These are phyloP conservation scores for Heliconius erato DNA, from an alignment of 2,888 invertebrate genomes.

Conservation along the genomic window DNA sequence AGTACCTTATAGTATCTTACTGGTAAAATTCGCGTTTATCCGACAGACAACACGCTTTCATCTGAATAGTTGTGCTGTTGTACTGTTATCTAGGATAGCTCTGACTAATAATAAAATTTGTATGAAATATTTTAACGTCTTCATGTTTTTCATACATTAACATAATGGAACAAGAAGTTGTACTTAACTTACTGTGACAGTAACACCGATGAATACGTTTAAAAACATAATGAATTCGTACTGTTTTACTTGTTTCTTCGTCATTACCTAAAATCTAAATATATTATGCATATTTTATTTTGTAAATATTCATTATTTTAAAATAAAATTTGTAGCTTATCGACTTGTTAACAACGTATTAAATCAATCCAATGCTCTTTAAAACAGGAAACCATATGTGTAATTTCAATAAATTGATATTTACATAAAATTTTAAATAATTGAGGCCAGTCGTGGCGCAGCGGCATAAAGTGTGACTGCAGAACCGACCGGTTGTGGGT, in stretches of 20 bases:
- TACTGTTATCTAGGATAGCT: constrained; percentile 20
- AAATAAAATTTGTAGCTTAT: not conserved
- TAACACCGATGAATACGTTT: not conserved
- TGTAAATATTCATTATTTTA: not conserved
- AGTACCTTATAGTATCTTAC: constrained; percentile 41
- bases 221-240: not conserved
- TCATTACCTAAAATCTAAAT: too few relatives aligned
- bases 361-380: not conserved
- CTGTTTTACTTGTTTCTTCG: not conserved
- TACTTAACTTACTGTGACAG: not conserved
- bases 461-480: too few relatives aligned
- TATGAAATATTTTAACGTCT: not conserved
- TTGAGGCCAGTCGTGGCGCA: too few relatives aligned
- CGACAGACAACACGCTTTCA: constrained; percentile 37
- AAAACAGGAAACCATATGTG: not conserved
- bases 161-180: not conserved
- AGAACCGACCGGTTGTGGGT: too few relatives aligned
- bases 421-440: not conserved
- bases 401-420: not conserved
- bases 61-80: constrained; percentile 26
- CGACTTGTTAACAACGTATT: too few relatives aligned
- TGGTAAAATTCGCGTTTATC: constrained; percentile 42
- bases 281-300: too few relatives aligned
- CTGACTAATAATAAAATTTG: not conserved
- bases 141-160: not conserved